phyloP scores from a whole-genome alignment of 64 coral and sea anemone species.

The Stichodactyla helianthus region DNA sequence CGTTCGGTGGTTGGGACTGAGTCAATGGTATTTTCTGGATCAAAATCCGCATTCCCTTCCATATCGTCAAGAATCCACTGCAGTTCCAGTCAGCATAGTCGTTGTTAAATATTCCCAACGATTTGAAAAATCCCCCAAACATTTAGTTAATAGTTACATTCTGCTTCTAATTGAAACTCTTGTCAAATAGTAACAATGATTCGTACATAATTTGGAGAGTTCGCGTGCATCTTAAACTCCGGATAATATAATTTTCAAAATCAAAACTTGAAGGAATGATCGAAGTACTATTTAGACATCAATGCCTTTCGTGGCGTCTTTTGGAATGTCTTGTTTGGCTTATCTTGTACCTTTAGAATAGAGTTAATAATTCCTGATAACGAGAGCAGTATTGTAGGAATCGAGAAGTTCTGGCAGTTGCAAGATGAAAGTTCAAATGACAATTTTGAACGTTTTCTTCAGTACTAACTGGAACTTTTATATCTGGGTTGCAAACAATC shows the following conservation, averaged over 20 bases:
- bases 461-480: no score
- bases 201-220: neutral
- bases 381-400: no score
- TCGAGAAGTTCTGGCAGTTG: no score
- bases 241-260: neutral
- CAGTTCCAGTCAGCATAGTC: neutral
- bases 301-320: no score
- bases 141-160: neutral
- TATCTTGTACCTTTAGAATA: no score
- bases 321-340: no score
- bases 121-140: conserved; percentile 23
- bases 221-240: neutral
- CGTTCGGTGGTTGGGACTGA: neutral
- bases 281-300: neutral
- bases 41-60: neutral
- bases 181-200: neutral
- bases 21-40: neutral
- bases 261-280: neutral
- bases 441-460: neutral
- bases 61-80: neutral
- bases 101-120: neutral
- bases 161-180: neutral
- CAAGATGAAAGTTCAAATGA: neutral
- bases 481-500: no score
- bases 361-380: no score